Evolutionary conservation across 2,888 invertebrate genomes (phyloP).

Genomic region (Darwinula stevensoni): DNA sequence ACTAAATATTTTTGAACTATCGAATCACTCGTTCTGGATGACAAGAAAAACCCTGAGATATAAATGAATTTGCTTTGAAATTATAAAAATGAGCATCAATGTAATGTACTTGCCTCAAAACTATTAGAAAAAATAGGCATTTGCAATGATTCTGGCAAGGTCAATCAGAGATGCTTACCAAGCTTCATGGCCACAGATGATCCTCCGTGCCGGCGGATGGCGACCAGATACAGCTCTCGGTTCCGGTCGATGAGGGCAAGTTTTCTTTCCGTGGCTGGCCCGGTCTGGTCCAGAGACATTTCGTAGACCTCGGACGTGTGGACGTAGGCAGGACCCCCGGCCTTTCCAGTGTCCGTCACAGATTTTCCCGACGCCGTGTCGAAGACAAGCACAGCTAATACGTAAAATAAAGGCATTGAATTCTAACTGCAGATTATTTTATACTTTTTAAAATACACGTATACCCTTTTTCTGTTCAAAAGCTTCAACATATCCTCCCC

Average conservation of each 20-base stretch:
- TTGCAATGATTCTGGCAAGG: no score
- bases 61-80: no score
- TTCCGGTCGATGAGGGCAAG: constrained; percentile 66
- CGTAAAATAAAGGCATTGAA: constrained; percentile 9
- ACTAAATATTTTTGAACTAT: no score
- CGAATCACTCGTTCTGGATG: no score
- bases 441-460: not conserved
- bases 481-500: no score
- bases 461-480: not conserved
- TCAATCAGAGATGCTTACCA: constrained; percentile 27
- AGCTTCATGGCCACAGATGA: no score
- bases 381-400: constrained; percentile 45
- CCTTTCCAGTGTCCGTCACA: constrained; percentile 35
- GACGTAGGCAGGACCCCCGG: no score
- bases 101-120: no score
- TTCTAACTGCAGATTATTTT: constrained; percentile 1
- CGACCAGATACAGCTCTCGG: constrained; percentile 44
- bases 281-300: constrained; percentile 56
- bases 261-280: constrained; percentile 41
- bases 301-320: constrained; percentile 41
- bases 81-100: no score
- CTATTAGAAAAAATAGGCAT: constrained; percentile 5
- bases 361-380: constrained; percentile 47
- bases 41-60: no score
- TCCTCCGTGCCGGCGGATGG: constrained; percentile 31